Base-by-base conservation (phyloP, 2,797 vertebrate genomes). In the Pangasius sanitwongsei region DNA sequence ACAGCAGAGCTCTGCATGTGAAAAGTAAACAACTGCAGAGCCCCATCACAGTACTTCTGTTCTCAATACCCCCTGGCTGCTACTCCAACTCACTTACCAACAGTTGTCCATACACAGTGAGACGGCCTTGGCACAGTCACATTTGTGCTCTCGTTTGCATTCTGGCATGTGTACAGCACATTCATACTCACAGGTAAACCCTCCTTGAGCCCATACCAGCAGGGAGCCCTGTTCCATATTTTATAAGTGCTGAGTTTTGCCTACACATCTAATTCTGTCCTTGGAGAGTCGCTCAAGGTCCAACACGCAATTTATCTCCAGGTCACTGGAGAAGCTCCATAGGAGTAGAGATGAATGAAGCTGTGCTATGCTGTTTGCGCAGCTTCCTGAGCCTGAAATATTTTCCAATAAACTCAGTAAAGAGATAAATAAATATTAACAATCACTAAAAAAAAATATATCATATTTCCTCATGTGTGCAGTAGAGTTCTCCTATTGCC, bases 251-350 rank as follows among this genome's bases (percentile, higher is more conserved):
- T 95, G 94, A 95, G 95, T 93, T 93, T 94, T 95, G 93, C 94
- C 92, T 91, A 94, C 92, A 86, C 87, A 94, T 95, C 92, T 94
- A 93, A 95, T 95, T 95, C 94, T 94, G 94, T 94, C 95, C 95
- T 95, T 95, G 94, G 93, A 94, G 94, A 94, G 92, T 92, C 90
- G 88, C 59, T 53, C 93, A 91, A 93, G 91, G 91, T 92, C 92
- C 92, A 88, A 90, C 92, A 89, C 8, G 57, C 90, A 65, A 95
- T 95, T 95, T 94, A 95, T 95, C 93, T 93, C 86, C 53, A 72
- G 84, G 84, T 86, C 84, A 86, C 20, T 72, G 53, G 69, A 57
- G 50, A 55, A 57, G 34, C 34, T 74, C 11, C 20, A 28, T 28
- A 37, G 31, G 50, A 85, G 91, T 92, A 88, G 92, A 94, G 93